Conservation (phyloP, 2,797 vertebrate genomes). For the Dromococcyx pavoninus region DNA sequence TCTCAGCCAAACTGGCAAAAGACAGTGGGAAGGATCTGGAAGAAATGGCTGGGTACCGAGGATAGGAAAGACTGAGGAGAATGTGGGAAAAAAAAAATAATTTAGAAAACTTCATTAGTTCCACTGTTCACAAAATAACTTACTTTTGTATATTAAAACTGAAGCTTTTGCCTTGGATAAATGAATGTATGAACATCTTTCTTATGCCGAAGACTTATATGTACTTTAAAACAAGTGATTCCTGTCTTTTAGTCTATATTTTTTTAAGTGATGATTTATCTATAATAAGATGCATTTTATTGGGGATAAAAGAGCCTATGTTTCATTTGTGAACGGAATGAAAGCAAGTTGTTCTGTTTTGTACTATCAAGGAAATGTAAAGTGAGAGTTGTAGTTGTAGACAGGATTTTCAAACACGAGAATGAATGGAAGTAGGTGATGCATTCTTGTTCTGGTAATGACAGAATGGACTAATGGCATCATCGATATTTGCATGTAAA, state of each 20-base stretch:
- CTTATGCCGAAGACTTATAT: not conserved
- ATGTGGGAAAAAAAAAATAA: not conserved
- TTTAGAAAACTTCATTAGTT: not conserved
- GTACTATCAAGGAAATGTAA: not conserved
- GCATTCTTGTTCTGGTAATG: not conserved
- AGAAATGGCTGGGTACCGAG: not conserved
- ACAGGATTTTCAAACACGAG: not conserved
- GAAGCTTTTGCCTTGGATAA: not conserved
- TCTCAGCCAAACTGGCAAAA: slow-evolving; percentile 64
- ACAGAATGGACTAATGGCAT: not conserved
- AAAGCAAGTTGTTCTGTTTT: not conserved
- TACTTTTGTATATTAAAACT: not conserved
- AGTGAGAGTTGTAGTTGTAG: not conserved
- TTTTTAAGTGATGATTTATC: not conserved
- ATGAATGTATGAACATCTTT: not conserved
- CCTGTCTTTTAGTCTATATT: not conserved
- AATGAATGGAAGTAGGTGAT: not conserved
- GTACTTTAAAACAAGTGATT: not conserved
- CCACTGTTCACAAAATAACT: not conserved
- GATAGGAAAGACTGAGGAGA: not conserved
- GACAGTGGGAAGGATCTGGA: slow-evolving; percentile 20
- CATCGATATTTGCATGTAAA: not conserved
- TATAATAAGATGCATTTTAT: not conserved
- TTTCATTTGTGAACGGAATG: not conserved
- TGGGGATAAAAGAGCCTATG: not conserved